Percentiles rank a stretch among this genome's conserved stretches.
phyloP scores from a whole-genome alignment of 2,888 invertebrate genomes.

The Leptinotarsa peninsularis region DNA sequence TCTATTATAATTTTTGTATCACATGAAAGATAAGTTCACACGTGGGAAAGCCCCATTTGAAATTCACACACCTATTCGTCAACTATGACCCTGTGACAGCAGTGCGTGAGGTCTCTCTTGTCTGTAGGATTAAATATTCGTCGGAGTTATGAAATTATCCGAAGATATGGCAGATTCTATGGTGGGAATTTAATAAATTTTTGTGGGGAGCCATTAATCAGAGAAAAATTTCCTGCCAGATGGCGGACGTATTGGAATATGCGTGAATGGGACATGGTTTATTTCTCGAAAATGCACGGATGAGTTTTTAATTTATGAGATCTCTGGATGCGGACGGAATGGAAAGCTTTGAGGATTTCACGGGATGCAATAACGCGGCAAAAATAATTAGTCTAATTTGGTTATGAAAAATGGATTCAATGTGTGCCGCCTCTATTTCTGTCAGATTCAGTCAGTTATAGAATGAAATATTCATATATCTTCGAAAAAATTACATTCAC shows the following conservation, averaged over 20 bases:
- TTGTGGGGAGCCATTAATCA: conserved; percentile 16
- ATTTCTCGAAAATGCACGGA: conserved; percentile 17
- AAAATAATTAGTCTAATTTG: neutral
- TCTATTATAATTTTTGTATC: too few relatives aligned
- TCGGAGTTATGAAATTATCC: conserved; percentile 28
- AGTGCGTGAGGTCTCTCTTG: conserved; percentile 32
- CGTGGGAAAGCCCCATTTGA: neutral
- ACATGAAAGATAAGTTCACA: too few relatives aligned
- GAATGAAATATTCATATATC: too few relatives aligned
- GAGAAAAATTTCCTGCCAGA: conserved; percentile 17
- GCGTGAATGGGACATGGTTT: conserved; percentile 14
- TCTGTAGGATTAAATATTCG: conserved; percentile 31
- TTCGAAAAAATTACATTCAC: too few relatives aligned
- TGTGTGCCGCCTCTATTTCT: neutral
- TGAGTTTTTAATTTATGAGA: conserved; percentile 14
- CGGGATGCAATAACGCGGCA: neutral
- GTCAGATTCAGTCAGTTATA: neutral
- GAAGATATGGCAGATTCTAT: conserved; percentile 13
- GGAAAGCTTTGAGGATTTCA: conserved; percentile 1
- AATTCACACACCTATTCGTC: conserved; percentile 13
- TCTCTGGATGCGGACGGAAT: neutral
- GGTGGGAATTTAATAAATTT: conserved; percentile 24
- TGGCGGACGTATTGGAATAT: conserved; percentile 16
- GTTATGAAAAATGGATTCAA: neutral
- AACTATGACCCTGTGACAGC: conserved; percentile 27